phyloP scores from a whole-genome alignment of 2,888 invertebrate species.

The Lathronympha strigana region DNA sequence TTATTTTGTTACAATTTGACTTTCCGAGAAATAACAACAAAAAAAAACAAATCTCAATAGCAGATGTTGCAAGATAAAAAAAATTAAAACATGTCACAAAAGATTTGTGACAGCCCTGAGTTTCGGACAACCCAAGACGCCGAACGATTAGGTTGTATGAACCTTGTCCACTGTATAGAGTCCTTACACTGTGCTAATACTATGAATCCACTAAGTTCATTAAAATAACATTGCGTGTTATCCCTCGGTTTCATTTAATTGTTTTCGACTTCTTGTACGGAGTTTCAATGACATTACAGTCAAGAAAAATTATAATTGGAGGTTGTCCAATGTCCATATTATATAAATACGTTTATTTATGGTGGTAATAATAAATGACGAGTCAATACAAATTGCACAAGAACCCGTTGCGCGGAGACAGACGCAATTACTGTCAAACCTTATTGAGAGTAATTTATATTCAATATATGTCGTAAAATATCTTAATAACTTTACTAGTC shows the following conservation, averaged over 20 bases:
- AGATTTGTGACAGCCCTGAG: no score
- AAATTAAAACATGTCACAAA: no score
- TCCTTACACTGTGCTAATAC: no score
- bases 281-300: slow-evolving; percentile 7
- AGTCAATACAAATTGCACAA: slow-evolving; percentile 34
- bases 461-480: slow-evolving; percentile 22
- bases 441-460: slow-evolving; percentile 34
- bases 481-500: slow-evolving; percentile 18
- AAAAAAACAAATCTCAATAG: no score
- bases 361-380: slow-evolving; percentile 32
- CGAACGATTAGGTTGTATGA: no score
- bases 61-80: no score
- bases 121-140: no score
- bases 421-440: slow-evolving; percentile 33
- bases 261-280: background rate
- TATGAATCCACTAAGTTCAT: no score
- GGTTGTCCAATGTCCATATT: background rate
- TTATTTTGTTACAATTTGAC: no score
- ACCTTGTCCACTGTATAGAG: no score
- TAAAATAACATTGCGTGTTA: background rate
- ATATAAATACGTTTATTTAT: slow-evolving; percentile 21
- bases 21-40: no score
- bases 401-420: slow-evolving; percentile 32
- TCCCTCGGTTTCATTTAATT: background rate
- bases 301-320: slow-evolving; percentile 9